Conservation (phyloP, 2,113 vertebrate genomes). For the Deroptyus accipitrinus region DNA sequence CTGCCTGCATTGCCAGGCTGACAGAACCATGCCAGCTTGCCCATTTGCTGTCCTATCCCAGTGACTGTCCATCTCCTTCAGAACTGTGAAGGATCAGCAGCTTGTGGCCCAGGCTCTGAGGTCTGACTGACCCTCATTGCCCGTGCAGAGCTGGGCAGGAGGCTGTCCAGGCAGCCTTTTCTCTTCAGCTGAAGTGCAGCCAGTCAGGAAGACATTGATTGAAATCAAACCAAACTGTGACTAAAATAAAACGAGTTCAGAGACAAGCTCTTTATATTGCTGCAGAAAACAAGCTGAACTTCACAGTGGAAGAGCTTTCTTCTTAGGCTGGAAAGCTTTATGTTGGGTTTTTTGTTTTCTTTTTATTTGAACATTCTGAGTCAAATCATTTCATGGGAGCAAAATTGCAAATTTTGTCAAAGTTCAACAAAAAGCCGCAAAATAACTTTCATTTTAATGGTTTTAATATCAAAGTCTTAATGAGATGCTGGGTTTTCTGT, state of each 20-base stretch:
- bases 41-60: rapidly evolving
- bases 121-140: background rate
- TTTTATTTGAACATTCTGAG: background rate
- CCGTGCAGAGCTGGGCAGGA: background rate
- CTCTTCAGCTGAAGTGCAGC: background rate
- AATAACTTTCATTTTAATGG: background rate
- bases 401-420: background rate
- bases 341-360: background rate
- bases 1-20: background rate
- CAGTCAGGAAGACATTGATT: background rate
- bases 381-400: background rate
- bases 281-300: background rate
- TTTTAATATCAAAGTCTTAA: background rate
- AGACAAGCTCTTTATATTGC: background rate
- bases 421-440: background rate
- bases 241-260: background rate
- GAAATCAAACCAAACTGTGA: background rate
- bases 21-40: background rate
- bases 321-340: background rate
- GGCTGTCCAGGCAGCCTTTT: background rate
- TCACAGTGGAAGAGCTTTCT: background rate
- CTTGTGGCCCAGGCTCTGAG: background rate
- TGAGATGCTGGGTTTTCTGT: rapidly evolving
- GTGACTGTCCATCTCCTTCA: rapidly evolving
- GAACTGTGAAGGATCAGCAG: background rate